Conservation (phyloP, 2,113 vertebrate species). For the Hippocampus guttulatus region DNA sequence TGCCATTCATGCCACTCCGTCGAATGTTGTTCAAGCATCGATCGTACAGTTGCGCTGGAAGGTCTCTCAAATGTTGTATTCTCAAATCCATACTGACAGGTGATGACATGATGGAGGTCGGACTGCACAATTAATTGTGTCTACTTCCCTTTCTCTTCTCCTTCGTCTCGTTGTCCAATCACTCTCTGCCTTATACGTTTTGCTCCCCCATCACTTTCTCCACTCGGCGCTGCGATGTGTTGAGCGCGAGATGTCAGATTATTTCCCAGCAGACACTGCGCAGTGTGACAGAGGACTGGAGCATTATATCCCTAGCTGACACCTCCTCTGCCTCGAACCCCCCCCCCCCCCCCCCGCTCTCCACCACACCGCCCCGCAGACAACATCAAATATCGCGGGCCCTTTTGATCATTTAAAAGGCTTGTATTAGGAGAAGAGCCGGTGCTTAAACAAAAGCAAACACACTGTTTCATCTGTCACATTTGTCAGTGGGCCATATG, state of each 20-base stretch:
- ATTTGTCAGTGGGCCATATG: conserved; percentile 63
- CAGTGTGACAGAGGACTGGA: conserved; percentile 61
- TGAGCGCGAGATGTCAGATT: conserved; percentile 69
- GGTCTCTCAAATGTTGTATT: conserved; percentile 60
- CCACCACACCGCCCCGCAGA: conserved; percentile 30
- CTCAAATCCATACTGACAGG: conserved; percentile 68
- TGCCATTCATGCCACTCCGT: conserved; percentile 25
- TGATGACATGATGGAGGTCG: conserved; percentile 65
- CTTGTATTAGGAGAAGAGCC: conserved; percentile 57
- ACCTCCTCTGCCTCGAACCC: conserved; percentile 37
- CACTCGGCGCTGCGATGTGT: conserved; percentile 50
- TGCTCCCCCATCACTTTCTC: conserved; percentile 8
- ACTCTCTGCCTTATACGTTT: conserved; percentile 37
- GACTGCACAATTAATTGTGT: conserved; percentile 59
- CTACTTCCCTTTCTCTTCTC: conserved; percentile 31
- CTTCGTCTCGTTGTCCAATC: conserved; percentile 44
- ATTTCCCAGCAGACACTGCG: conserved; percentile 66
- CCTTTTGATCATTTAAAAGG: conserved; percentile 71
- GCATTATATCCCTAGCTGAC: conserved; percentile 64
- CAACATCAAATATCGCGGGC: conserved; percentile 65
- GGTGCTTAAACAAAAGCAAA: conserved; percentile 64
- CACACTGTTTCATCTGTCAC: conserved; percentile 65
- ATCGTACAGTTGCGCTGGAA: conserved; percentile 49
- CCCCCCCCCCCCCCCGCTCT: not conserved
- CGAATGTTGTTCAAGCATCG: conserved; percentile 38